Base-by-base conservation (phyloP, 2,888 invertebrate species). In the Caradrina kadenii region DNA sequence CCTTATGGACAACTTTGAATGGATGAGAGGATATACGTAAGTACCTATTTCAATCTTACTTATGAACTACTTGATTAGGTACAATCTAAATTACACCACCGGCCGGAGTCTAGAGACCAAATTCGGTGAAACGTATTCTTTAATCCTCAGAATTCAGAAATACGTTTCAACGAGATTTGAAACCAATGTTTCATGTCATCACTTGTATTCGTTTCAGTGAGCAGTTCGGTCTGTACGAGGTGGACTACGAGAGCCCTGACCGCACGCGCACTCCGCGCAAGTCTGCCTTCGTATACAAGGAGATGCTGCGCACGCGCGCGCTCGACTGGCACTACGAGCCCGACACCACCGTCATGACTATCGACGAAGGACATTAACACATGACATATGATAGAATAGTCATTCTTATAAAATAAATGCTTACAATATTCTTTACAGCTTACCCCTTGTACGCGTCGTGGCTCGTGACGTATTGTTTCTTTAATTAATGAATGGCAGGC, bases 1-100 rank as follows among this genome's bases (percentile, higher is more conserved):
- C 58, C 88, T 97, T 1, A 91, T 97, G 97, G 96, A 96, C 79
- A 96, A 96, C 83, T 96, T 96, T 80, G 96, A 97, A 85, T 97
- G 96, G 96, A 83, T 87, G 19, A 63, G 79, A 49, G 96, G 96
- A 55, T 97, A 96, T 83, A 89, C 87, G 92, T 96, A 88, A 92
- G 87, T 91, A 17, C 17, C 35, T 35, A 45, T 45, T 45, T 17
- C 17, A 17, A 45, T 45, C 17, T 17, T 2, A 17, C 17, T 45
- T 17, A 39, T 11, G 13, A 39, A 39, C 35, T 17, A 11, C 17
- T 45, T 5, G 45, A 45, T 17, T 39, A 13, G 39, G 39, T 39
- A 13, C 39, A 39, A 13, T 39, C 13, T 13, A 39, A 39, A 39
- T 13, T 0, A 45, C 45, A 17, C 45, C 17, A 45, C 11, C 45